These are phyloP conservation scores for Onchidella celtica DNA, from an alignment of 2,888 invertebrate species.

Conservation along the genomic window DNA sequence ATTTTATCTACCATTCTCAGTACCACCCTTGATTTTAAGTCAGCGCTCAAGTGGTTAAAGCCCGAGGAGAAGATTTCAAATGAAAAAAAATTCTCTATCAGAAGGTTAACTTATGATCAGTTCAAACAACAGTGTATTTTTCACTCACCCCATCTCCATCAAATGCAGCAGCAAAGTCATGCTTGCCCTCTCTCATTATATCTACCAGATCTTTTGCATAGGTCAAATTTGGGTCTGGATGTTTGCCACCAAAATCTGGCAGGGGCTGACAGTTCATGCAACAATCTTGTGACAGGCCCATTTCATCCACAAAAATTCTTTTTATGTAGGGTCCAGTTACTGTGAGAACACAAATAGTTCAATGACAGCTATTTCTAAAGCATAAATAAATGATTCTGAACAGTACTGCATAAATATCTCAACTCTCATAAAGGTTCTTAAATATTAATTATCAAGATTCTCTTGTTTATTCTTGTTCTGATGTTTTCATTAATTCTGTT, in stretches of 20 bases:
- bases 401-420: too few relatives aligned
- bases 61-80: too few relatives aligned
- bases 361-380: background rate
- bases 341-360: slow-evolving; percentile 77
- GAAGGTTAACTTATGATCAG: too few relatives aligned
- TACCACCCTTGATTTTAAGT: too few relatives aligned
- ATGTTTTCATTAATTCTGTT: too few relatives aligned
- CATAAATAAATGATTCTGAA: background rate
- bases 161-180: slow-evolving; percentile 96
- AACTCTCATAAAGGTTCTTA: too few relatives aligned
- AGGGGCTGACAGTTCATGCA: slow-evolving; percentile 90
- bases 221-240: slow-evolving; percentile 97
- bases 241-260: slow-evolving; percentile 96
- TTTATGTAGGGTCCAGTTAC: slow-evolving; percentile 98
- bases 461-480: too few relatives aligned
- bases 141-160: slow-evolving; percentile 94
- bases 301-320: slow-evolving; percentile 91
- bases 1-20: too few relatives aligned
- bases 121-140: too few relatives aligned
- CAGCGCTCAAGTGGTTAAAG: too few relatives aligned
- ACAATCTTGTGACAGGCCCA: slow-evolving; percentile 87
- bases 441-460: too few relatives aligned
- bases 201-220: slow-evolving; percentile 91
- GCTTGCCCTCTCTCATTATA: slow-evolving; percentile 84
- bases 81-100: too few relatives aligned